Evolutionary conservation across 2,888 invertebrate species (phyloP).

Genomic region (Adelphocoris suturalis): DNA sequence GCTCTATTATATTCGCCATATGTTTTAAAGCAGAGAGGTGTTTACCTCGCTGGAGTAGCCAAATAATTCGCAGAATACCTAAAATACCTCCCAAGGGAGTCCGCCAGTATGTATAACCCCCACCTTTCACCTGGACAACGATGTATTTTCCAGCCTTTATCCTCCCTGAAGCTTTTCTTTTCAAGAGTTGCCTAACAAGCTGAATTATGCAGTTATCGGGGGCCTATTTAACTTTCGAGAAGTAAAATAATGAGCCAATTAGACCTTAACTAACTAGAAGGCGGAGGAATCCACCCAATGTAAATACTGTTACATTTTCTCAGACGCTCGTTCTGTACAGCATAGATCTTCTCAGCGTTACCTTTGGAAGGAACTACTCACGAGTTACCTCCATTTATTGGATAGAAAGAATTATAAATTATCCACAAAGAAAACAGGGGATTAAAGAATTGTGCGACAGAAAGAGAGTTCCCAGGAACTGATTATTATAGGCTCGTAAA

Average conservation of each 20-base stretch:
- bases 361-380: neutral
- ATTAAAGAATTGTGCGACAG: too few species aligned
- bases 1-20: too few species aligned
- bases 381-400: too few species aligned
- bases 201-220: constrained; percentile 26
- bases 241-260: constrained; percentile 32
- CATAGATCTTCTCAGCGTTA: neutral
- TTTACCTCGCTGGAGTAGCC: too few species aligned
- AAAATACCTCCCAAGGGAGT: neutral
- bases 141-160: neutral
- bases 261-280: neutral
- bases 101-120: too few species aligned
- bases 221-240: constrained; percentile 20
- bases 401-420: too few species aligned
- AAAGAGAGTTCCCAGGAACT: too few species aligned
- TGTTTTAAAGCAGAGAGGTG: too few species aligned
- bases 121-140: too few species aligned
- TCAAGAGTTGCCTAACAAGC: neutral
- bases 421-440: too few species aligned
- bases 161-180: neutral
- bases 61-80: too few species aligned
- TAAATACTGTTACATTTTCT: constrained; percentile 11
- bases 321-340: neutral
- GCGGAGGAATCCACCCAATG: neutral
- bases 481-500: too few species aligned